phyloP scores from a whole-genome alignment of 2,888 invertebrate genomes.

The Hydriomena furcata region DNA sequence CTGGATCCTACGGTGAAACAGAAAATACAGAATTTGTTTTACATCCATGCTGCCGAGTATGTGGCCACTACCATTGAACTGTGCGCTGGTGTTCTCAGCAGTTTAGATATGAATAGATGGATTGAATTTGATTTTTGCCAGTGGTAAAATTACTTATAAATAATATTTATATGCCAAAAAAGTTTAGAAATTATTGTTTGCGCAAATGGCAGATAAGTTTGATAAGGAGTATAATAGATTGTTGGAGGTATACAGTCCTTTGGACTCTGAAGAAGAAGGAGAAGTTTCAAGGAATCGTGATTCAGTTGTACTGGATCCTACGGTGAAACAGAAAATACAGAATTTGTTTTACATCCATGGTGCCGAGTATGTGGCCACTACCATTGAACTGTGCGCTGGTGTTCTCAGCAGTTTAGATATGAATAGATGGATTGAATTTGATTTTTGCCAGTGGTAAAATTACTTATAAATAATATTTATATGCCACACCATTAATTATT shows the following conservation, averaged over 20 bases:
- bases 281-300: background rate
- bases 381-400: slow-evolving; percentile 64
- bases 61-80: slow-evolving; percentile 55
- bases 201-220: slow-evolving; percentile 58
- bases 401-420: slow-evolving; percentile 68
- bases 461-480: no score
- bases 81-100: slow-evolving; percentile 66
- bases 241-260: slow-evolving; percentile 25
- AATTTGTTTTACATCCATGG: slow-evolving; percentile 61
- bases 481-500: no score
- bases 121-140: slow-evolving; percentile 71
- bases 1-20: slow-evolving; percentile 30
- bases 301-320: slow-evolving; percentile 23
- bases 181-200: slow-evolving; percentile 54
- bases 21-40: slow-evolving; percentile 54
- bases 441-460: slow-evolving; percentile 55
- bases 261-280: slow-evolving; percentile 6
- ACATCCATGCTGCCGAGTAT: slow-evolving; percentile 57
- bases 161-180: no score
- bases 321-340: slow-evolving; percentile 35
- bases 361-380: slow-evolving; percentile 53
- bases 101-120: slow-evolving; percentile 71
- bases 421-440: slow-evolving; percentile 70
- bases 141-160: background rate
- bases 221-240: slow-evolving; percentile 54